A percentile compares a stretch with the other conserved stretches of the same genome.
Evolutionary conservation across 53 echinoderm and acorn worm genomes (phyloP).

Genomic region (Stichopus horrens): DNA sequence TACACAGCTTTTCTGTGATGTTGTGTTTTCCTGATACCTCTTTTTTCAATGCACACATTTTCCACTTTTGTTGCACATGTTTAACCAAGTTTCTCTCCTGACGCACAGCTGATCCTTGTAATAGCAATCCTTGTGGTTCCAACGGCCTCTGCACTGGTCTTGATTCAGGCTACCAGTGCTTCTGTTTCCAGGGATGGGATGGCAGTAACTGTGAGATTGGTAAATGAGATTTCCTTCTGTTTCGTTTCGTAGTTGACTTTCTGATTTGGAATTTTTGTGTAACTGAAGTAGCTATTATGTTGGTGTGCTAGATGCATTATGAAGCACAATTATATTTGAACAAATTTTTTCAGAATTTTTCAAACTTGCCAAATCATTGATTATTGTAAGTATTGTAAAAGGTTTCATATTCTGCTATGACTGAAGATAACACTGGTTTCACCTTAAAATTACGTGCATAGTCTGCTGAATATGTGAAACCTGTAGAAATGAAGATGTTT

Average conservation of each 20-base stretch:
- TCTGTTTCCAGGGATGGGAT: slow-evolving; percentile 73
- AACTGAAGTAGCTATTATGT: neutral
- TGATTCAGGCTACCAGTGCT: slow-evolving; percentile 58
- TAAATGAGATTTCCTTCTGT: slow-evolving; percentile 30
- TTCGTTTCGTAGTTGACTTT: neutral
- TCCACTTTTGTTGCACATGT: slow-evolving; percentile 6
- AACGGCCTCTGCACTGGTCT: slow-evolving; percentile 70
- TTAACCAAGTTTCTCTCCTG: slow-evolving; percentile 6
- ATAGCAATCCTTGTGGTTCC: slow-evolving; percentile 70
- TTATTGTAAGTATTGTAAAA: no score
- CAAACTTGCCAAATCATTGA: no score
- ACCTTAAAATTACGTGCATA: no score
- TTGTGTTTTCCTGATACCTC: no score
- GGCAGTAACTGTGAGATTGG: slow-evolving; percentile 73
- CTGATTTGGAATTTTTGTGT: neutral
- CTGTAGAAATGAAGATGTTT: no score
- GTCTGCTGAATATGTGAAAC: no score
- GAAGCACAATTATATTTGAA: no score
- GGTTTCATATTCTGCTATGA: no score
- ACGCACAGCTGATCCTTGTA: slow-evolving; percentile 77
- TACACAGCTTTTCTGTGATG: no score
- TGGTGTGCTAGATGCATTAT: neutral
- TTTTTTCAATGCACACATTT: neutral
- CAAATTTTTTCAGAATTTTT: no score
- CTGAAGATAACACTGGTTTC: no score